Evolutionary conservation across 2,797 vertebrate species (phyloP).

Genomic region (Triplophysa yarkandensis): DNA sequence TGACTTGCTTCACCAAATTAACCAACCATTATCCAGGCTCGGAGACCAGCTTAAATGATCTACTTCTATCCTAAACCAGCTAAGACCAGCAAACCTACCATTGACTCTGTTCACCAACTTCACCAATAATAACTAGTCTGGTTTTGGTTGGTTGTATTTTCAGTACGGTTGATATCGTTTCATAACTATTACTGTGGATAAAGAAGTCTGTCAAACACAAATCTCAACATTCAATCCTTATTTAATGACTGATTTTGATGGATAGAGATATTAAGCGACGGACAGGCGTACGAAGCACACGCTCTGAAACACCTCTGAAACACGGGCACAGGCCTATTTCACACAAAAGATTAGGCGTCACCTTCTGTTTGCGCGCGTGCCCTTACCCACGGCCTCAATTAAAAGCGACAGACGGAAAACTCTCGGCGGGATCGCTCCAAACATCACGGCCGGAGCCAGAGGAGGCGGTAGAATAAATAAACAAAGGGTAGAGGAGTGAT

Average conservation of each 20-base stretch:
- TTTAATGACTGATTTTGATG: not conserved
- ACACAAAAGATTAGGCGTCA: conserved; percentile 57
- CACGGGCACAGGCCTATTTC: conserved; percentile 41
- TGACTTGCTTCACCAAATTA: too few relatives aligned
- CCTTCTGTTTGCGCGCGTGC: conserved; percentile 48
- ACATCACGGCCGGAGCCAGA: not conserved
- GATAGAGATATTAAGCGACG: not conserved
- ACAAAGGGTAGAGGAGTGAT: conserved; percentile 21
- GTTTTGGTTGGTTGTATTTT: too few relatives aligned
- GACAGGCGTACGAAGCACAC: conserved; percentile 3
- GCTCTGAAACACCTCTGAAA: conserved; percentile 49
- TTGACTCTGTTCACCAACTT: too few relatives aligned
- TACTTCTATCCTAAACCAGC: too few relatives aligned
- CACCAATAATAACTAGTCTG: too few relatives aligned
- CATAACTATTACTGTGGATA: not conserved
- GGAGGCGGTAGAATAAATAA: conserved; percentile 41
- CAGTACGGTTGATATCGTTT: too few relatives aligned
- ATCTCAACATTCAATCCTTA: not conserved
- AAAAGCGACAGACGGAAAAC: conserved; percentile 55
- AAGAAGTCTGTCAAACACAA: not conserved
- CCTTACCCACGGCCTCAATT: conserved; percentile 56
- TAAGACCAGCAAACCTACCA: too few relatives aligned
- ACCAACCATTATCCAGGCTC: too few relatives aligned
- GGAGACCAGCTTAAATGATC: too few relatives aligned
- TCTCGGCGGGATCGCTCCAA: conserved; percentile 23